These are phyloP conservation scores for Pachypanchax playfairii DNA, from an alignment of 2,113 vertebrate species.

Conservation along the genomic window DNA sequence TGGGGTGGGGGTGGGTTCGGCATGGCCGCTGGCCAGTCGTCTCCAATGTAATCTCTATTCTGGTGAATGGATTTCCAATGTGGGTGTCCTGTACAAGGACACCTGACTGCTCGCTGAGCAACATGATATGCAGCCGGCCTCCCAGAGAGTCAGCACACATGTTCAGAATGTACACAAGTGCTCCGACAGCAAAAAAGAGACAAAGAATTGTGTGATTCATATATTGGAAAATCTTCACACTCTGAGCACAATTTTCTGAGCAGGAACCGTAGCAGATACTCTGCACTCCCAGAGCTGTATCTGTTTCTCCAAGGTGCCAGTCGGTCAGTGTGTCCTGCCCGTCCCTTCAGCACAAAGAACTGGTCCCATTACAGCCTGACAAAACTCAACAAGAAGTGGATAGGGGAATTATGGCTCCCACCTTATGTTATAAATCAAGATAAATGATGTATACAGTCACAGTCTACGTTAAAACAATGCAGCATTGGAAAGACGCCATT, in stretches of 20 bases:
- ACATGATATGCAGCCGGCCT: conserved; percentile 62
- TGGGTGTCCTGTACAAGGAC: conserved; percentile 73
- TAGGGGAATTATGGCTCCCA: too few relatives aligned
- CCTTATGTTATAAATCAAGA: too few relatives aligned
- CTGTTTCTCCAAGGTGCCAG: conserved; percentile 43
- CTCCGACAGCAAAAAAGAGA: not conserved
- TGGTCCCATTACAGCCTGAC: not conserved
- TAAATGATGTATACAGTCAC: too few relatives aligned
- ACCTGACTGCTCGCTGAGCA: conserved; percentile 63
- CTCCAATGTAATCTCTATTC: conserved; percentile 70
- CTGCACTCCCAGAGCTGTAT: conserved; percentile 10
- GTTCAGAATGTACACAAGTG: not conserved
- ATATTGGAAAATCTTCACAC: conserved; percentile 19
- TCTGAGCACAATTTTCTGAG: not conserved
- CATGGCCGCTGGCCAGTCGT: conserved; percentile 60
- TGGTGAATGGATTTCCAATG: conserved; percentile 70
- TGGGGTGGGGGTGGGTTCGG: conserved; percentile 15
- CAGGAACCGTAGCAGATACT: conserved; percentile 28
- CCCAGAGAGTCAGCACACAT: conserved; percentile 35
- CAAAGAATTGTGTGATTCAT: conserved; percentile 26
- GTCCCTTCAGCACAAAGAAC: conserved; percentile 29
- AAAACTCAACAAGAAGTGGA: too few relatives aligned
- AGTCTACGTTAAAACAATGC: too few relatives aligned
- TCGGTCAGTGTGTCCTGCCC: conserved; percentile 40
- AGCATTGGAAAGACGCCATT: too few relatives aligned